These are phyloP conservation scores for Rhodeus uyekii DNA, from an alignment of 2,797 vertebrate genomes.

Conservation along the genomic window DNA sequence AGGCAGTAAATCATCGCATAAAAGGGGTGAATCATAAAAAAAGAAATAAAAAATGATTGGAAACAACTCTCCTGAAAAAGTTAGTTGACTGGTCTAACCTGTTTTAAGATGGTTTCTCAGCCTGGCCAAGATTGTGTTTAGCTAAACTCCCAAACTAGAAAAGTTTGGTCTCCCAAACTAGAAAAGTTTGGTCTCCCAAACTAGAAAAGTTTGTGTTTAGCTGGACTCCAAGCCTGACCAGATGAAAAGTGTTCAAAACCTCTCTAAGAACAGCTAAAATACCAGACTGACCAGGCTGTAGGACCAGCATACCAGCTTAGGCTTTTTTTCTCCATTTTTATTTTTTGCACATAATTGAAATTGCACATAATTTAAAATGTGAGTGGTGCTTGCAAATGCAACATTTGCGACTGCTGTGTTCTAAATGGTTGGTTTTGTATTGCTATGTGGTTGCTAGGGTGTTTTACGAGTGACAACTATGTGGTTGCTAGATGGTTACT, in stretches of 20 bases:
- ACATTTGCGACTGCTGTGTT: not conserved
- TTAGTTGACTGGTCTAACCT: not conserved
- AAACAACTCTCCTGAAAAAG: not conserved
- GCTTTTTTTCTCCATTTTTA: too few relatives aligned
- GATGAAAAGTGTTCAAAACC: not conserved
- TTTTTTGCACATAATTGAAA: too few relatives aligned
- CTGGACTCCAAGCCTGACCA: not conserved
- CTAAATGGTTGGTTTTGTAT: too few relatives aligned
- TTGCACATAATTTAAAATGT: too few relatives aligned
- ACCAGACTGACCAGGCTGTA: not conserved
- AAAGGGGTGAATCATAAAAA: not conserved
- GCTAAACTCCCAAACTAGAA: too few relatives aligned
- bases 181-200: too few relatives aligned
- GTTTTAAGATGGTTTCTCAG: not conserved
- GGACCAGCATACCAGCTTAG: not conserved
- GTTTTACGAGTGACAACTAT: not conserved
- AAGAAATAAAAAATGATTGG: not conserved
- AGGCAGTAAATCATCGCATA: not conserved
- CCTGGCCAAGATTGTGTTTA: not conserved
- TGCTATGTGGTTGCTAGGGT: not conserved
- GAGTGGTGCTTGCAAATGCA: not conserved
- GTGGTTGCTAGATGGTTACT: not conserved
- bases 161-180: too few relatives aligned
- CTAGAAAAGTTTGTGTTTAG: not conserved
- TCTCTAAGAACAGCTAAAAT: not conserved